Evolutionary conservation across 2,797 vertebrate genomes (phyloP).

Genomic region (Sarcophilus harrisii): DNA sequence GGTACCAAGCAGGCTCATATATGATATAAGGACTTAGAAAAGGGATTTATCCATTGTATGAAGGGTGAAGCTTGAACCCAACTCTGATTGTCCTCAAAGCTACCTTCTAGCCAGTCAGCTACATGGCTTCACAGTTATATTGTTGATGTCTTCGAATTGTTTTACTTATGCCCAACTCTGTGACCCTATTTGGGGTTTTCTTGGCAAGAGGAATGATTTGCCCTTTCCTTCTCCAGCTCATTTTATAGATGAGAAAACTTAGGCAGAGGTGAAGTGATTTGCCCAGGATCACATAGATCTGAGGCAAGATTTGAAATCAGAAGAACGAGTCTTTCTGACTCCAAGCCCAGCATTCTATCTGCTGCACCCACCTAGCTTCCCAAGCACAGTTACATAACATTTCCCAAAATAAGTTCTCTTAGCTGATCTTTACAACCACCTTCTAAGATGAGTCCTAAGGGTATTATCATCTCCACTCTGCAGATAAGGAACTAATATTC

Average conservation of each 20-base stretch:
- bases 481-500: background rate
- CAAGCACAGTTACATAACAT: background rate
- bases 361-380: background rate
- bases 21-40: background rate
- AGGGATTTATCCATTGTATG: background rate
- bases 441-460: background rate
- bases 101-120: background rate
- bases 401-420: background rate
- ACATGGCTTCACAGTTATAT: background rate
- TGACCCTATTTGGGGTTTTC: background rate
- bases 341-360: background rate
- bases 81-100: background rate
- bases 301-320: background rate
- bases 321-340: background rate
- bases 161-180: background rate
- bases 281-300: background rate
- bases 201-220: background rate
- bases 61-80: background rate
- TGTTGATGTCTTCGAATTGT: background rate
- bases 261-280: background rate
- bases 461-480: background rate
- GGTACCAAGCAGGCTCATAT: background rate
- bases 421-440: background rate
- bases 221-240: background rate
- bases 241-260: background rate